A percentile compares a stretch with the other conserved stretches of the same genome.
phyloP scores from a whole-genome alignment of 2,888 invertebrate genomes.

The Biston stratarius region DNA sequence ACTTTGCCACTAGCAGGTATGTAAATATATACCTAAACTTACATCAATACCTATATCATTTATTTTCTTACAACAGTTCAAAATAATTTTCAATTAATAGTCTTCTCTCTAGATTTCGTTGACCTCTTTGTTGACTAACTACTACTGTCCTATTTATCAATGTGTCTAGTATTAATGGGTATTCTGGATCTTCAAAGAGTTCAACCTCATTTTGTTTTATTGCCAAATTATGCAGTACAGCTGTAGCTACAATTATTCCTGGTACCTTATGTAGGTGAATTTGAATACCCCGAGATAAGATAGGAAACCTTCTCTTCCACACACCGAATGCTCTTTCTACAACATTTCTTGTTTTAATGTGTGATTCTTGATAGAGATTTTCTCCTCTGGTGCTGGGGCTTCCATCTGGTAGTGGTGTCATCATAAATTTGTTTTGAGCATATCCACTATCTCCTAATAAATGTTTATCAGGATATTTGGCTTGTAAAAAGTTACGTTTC shows the following conservation, averaged over 20 bases:
- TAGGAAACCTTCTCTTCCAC: constrained; percentile 24
- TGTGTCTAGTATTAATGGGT: not conserved
- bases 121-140: not conserved
- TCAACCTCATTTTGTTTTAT: not conserved
- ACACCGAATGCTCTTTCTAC: constrained; percentile 19
- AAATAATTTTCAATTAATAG: not conserved
- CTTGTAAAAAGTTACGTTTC: constrained; percentile 7
- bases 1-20: no score
- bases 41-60: not conserved
- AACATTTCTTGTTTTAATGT: not conserved
- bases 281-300: constrained; percentile 8
- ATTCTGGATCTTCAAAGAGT: not conserved
- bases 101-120: not conserved
- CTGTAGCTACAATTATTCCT: constrained; percentile 21
- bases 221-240: constrained; percentile 2
- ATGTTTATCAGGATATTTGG: constrained; percentile 12
- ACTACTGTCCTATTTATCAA: not conserved
- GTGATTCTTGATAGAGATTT: constrained; percentile 19
- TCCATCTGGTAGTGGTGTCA: constrained; percentile 19
- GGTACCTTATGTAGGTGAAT: constrained; percentile 13
- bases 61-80: not conserved
- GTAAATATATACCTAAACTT: not conserved
- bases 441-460: constrained; percentile 25
- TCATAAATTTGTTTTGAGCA: constrained; percentile 25
- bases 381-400: constrained; percentile 21